Conservation (phyloP, 2,888 invertebrate genomes). For the Deroplatys truncata region DNA sequence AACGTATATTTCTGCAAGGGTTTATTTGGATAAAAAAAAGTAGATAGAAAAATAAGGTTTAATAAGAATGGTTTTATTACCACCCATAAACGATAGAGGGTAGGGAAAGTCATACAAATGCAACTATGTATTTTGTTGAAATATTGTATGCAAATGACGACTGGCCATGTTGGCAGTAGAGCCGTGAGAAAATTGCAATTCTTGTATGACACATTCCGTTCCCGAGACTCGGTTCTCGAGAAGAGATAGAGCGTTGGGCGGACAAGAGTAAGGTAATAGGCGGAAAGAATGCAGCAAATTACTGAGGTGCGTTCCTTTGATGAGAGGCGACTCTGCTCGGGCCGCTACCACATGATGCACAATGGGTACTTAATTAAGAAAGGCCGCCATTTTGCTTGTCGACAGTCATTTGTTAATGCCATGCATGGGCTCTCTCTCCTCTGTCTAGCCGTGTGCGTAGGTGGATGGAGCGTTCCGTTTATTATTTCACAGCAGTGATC, state of each 20-base stretch:
- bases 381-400: constrained; percentile 7
- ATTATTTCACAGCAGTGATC: not conserved
- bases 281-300: constrained; percentile 11
- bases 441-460: not conserved
- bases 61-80: too few species aligned
- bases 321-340: not conserved
- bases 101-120: too few species aligned
- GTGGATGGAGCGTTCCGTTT: not conserved
- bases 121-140: too few species aligned
- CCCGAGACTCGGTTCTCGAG: too few species aligned
- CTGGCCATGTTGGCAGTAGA: too few species aligned
- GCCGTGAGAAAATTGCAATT: too few species aligned
- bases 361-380: constrained; percentile 13
- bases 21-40: too few species aligned
- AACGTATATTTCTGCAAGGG: too few species aligned
- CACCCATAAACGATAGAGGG: too few species aligned
- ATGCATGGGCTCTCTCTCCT: not conserved
- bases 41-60: too few species aligned
- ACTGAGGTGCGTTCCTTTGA: not conserved
- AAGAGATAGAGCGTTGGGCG: not conserved
- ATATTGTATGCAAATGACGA: too few species aligned
- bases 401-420: constrained; percentile 12
- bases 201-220: not conserved
- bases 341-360: not conserved
- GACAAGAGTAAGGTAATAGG: not conserved